phyloP scores from a whole-genome alignment of 2,888 invertebrate species.

The Kuschelorhynchus macadamiae region DNA sequence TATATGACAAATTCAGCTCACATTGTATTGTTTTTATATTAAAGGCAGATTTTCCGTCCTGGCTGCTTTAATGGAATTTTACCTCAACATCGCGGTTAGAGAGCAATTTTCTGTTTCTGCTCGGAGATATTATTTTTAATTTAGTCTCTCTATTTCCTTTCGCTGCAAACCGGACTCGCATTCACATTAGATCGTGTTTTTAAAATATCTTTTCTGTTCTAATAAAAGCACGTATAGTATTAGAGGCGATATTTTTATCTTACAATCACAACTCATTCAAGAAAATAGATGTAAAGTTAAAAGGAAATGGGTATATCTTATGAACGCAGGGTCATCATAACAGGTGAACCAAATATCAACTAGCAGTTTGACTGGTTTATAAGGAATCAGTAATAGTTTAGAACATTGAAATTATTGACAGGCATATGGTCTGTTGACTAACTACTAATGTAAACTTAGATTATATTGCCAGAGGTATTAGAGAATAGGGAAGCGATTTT shows the following conservation, averaged over 20 bases:
- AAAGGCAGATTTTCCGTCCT: conserved; percentile 30
- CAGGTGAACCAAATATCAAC: too few species aligned
- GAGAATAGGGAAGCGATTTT: too few species aligned
- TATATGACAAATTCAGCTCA: conserved; percentile 12
- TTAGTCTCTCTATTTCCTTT: conserved; percentile 36
- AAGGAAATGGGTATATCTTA: too few species aligned
- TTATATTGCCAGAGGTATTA: too few species aligned
- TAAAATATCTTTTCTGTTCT: background rate
- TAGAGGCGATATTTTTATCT: background rate
- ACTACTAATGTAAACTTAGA: too few species aligned
- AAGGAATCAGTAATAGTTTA: too few species aligned
- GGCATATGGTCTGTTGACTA: too few species aligned
- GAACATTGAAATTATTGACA: too few species aligned
- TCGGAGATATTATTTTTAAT: conserved; percentile 47
- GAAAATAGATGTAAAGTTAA: background rate
- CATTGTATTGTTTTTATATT: conserved; percentile 36
- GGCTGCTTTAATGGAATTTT: conserved; percentile 41
- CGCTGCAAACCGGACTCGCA: background rate
- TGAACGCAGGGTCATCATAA: too few species aligned
- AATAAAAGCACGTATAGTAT: background rate
- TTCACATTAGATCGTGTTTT: background rate
- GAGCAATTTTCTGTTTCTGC: conserved; percentile 41
- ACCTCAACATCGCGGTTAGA: conserved; percentile 32
- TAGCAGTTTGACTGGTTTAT: too few species aligned
- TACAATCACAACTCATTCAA: background rate